Conservation (phyloP, 2,888 invertebrate species). For the Belgica antarctica region DNA sequence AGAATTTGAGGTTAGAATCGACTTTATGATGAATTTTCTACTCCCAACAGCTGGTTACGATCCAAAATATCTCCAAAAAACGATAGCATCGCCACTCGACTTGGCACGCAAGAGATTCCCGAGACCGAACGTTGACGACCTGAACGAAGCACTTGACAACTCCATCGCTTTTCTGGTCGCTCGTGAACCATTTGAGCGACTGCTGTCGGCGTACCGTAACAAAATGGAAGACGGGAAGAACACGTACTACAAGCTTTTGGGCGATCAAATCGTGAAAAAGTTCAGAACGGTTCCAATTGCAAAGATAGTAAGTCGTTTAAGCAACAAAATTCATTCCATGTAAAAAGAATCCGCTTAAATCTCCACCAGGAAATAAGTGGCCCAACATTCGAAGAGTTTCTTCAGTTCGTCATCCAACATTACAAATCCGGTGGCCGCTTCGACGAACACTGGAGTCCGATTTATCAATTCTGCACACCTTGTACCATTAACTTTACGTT, state of each 20-base stretch:
- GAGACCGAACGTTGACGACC: slow-evolving; percentile 63
- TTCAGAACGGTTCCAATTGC: slow-evolving; percentile 55
- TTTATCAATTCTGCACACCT: slow-evolving; percentile 64
- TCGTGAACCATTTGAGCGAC: slow-evolving; percentile 69
- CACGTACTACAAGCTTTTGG: slow-evolving; percentile 67
- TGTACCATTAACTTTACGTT: slow-evolving; percentile 65
- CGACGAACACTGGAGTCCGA: slow-evolving; percentile 67
- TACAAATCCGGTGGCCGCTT: slow-evolving; percentile 59
- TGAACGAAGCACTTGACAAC: slow-evolving; percentile 63
- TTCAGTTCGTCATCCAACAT: slow-evolving; percentile 65
- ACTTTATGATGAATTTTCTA: slow-evolving; percentile 24
- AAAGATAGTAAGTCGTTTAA: slow-evolving; percentile 17
- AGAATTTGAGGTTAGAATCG: no score
- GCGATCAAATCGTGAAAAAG: slow-evolving; percentile 63
- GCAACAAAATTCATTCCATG: no score
- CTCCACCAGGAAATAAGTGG: slow-evolving; percentile 51
- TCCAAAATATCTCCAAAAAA: slow-evolving; percentile 60
- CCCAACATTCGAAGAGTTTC: slow-evolving; percentile 70
- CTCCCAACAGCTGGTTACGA: slow-evolving; percentile 60
- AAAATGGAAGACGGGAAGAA: slow-evolving; percentile 70
- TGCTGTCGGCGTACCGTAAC: slow-evolving; percentile 70
- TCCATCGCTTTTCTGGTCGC: slow-evolving; percentile 68
- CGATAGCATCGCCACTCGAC: slow-evolving; percentile 64
- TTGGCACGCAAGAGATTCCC: slow-evolving; percentile 69
- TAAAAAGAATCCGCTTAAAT: slow-evolving; percentile 55